phyloP scores from a whole-genome alignment of 2,113 vertebrate genomes.

The Cranoglanis bouderius region DNA sequence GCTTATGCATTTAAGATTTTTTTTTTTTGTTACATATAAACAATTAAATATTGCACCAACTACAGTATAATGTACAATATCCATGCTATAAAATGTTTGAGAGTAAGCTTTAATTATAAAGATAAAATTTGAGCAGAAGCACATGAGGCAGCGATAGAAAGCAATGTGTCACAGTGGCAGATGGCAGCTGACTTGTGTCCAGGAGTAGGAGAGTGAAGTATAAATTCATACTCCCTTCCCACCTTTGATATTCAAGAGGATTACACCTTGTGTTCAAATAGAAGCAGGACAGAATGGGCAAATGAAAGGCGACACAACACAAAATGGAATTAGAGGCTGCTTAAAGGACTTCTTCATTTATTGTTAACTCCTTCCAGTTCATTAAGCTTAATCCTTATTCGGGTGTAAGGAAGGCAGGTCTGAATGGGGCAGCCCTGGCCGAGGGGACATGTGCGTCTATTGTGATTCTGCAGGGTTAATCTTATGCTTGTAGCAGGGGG shows the following conservation, averaged over 20 bases:
- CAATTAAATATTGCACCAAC: not conserved
- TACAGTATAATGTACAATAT: not conserved
- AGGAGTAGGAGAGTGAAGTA: constrained; percentile 81
- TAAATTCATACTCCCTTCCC: constrained; percentile 93
- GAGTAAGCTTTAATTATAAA: not conserved
- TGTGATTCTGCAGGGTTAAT: constrained; percentile 85
- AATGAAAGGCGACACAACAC: constrained; percentile 76
- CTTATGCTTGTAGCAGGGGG: constrained; percentile 73
- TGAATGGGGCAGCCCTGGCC: constrained; percentile 81
- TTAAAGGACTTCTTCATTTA: constrained; percentile 85
- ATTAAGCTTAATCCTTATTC: constrained; percentile 96
- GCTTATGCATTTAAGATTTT: not conserved
- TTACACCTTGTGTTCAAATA: constrained; percentile 91
- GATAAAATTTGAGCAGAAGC: not conserved
- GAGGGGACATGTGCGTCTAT: constrained; percentile 87
- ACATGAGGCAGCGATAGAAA: constrained; percentile 51
- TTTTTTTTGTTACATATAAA: not conserved
- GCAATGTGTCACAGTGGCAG: constrained; percentile 68
- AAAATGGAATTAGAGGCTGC: constrained; percentile 89
- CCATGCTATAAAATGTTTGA: not conserved
- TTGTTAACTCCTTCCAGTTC: constrained; percentile 99
- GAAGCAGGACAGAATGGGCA: constrained; percentile 60
- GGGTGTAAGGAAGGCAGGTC: constrained; percentile 81
- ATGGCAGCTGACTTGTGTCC: constrained; percentile 77
- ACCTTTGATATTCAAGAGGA: constrained; percentile 99